Evolutionary conservation across 1,140 invertebrate species (phyloP), one percentile per base, ranked within the genome.

Genomic region (Harlomillsia oculata): DNA sequence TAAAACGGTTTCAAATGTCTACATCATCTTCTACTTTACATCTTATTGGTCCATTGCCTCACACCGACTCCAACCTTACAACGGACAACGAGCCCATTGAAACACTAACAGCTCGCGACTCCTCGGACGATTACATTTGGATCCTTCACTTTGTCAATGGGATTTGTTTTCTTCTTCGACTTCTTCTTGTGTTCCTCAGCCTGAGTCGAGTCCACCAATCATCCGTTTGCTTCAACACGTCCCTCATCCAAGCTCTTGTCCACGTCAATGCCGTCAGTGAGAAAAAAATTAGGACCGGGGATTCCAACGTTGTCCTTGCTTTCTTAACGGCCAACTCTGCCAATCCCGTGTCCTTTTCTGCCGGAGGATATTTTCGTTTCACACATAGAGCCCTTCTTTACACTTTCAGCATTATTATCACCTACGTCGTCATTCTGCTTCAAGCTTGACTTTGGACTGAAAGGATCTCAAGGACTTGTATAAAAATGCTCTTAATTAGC

Each of bases 391-490:
- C 62, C 11, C 20, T 64, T 1, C 26, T 64, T n/a, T 49, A 34
- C 18, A 53, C 55, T 14, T 48, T 64, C n/a, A 64, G 62, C 34
- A 59, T 56, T 18, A 58, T 64, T 30, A 64, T 46, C 11, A 64
- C 62, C 11, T 64, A 64, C 25, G 51, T 65, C 6, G 53, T 65
- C 9, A 61, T 65, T 34, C 40, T 65, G 20, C 46, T 65, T 13
- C 63, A 65, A 29, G 63, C 63, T 23, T 40, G 43, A 5, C n/a
- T n/a, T n/a, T n/a, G n/a, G n/a, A n/a, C n/a, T n/a, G n/a, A n/a
- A n/a, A n/a, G n/a, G n/a, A n/a, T n/a, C n/a, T n/a, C n/a, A n/a
- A n/a, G n/a, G n/a, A n/a, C n/a, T n/a, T n/a, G n/a, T n/a, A n/a
- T n/a, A n/a, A n/a, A n/a, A n/a, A n/a, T n/a, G n/a, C n/a, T n/a